These are phyloP conservation scores for Stenopsyche tienmushanensis DNA, from an alignment of 1,140 invertebrate genomes.

Conservation along the genomic window DNA sequence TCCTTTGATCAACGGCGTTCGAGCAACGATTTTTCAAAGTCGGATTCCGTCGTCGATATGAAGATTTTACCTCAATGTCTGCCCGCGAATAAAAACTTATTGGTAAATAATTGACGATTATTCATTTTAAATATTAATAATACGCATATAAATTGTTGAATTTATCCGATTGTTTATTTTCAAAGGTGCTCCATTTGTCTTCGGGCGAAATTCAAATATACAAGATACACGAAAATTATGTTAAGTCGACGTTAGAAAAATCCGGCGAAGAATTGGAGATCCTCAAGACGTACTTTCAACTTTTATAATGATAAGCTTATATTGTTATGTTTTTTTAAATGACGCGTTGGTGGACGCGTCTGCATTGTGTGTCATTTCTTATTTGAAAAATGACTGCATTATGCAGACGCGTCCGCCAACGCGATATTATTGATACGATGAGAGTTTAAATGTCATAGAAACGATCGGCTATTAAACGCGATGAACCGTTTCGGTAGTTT, in stretches of 20 bases:
- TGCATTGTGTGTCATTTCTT: too few relatives aligned
- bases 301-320: constrained; percentile 14
- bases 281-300: constrained; percentile 30
- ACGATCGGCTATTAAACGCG: too few relatives aligned
- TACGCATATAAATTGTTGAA: not conserved
- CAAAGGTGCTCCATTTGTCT: constrained; percentile 24
- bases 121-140: not conserved
- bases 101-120: too few relatives aligned
- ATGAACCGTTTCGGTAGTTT: too few relatives aligned
- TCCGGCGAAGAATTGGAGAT: constrained; percentile 10
- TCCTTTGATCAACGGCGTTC: too few relatives aligned
- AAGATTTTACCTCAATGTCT: constrained; percentile 1
- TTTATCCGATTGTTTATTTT: constrained; percentile 7
- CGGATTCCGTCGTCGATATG: not conserved
- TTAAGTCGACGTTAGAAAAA: not conserved
- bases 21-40: too few relatives aligned
- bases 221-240: constrained; percentile 7
- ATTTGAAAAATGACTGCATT: too few relatives aligned
- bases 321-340: too few relatives aligned
- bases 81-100: not conserved
- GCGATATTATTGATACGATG: too few relatives aligned
- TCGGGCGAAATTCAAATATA: constrained; percentile 29
- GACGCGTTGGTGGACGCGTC: too few relatives aligned
- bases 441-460: too few relatives aligned
- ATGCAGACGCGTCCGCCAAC: too few relatives aligned